phyloP scores from a whole-genome alignment of 1,140 invertebrate species.

The Druon quercuslanigerum region DNA sequence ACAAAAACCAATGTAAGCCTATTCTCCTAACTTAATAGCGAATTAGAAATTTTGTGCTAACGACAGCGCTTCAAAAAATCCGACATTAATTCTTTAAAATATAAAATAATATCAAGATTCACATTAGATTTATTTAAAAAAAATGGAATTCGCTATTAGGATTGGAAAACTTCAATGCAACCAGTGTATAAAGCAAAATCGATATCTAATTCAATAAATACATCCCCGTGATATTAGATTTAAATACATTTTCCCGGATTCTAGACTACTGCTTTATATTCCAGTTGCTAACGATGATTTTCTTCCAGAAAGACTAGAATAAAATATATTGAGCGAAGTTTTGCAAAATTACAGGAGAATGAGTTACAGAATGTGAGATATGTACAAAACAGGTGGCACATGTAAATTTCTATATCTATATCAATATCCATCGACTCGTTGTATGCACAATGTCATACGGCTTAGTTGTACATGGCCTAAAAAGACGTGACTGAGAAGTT shows the following conservation, averaged over 20 bases:
- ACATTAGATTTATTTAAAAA: conserved; percentile 35
- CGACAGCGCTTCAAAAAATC: too few species aligned
- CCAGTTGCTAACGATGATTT: background rate
- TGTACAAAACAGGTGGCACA: conserved; percentile 10
- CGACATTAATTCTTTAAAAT: too few species aligned
- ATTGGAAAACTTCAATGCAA: conserved; percentile 6
- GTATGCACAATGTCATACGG: conserved; percentile 53
- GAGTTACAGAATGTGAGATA: conserved; percentile 27
- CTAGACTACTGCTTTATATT: too few species aligned
- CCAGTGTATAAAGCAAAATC: too few species aligned
- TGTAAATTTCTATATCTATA: conserved; percentile 17
- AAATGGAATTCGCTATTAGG: conserved; percentile 44
- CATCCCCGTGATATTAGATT: too few species aligned
- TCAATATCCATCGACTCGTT: conserved; percentile 35
- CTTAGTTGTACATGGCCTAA: conserved; percentile 48
- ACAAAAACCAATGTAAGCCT: conserved; percentile 29
- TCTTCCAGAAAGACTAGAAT: background rate
- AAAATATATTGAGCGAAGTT: background rate
- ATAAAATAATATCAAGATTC: too few species aligned
- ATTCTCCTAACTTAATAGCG: background rate
- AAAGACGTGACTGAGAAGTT: conserved; percentile 22
- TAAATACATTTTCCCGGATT: too few species aligned
- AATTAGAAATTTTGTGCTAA: too few species aligned
- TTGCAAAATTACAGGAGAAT: conserved; percentile 21
- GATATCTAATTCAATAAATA: too few species aligned